A percentile compares a stretch with the other conserved stretches of the same genome.
Conservation (phyloP, 53 echinoderm and acorn worm genomes). For the Echinometra lucunter region DNA sequence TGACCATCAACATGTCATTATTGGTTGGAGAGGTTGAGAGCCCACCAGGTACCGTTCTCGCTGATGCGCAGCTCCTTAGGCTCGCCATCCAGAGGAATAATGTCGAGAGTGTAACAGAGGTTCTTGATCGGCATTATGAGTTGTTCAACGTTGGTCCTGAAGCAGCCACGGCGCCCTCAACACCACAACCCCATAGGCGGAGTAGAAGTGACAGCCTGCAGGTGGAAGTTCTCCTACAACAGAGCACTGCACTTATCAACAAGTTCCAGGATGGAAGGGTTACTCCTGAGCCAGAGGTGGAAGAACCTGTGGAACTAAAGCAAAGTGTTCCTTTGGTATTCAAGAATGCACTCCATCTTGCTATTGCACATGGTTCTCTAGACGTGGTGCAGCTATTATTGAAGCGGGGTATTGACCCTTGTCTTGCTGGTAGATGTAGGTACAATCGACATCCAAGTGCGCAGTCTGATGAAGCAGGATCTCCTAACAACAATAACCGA, state of each 20-base stretch:
- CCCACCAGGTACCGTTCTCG: constrained; percentile 76
- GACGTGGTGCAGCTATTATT: constrained; percentile 87
- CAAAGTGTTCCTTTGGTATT: constrained; percentile 69
- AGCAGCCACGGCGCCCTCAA: constrained; percentile 55
- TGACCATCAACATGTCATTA: constrained; percentile 93
- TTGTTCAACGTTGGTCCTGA: constrained; percentile 62
- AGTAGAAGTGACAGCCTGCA: constrained; percentile 85
- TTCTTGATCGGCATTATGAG: constrained; percentile 73
- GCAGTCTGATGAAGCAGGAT: not conserved
- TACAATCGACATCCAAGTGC: not conserved
- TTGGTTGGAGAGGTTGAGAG: constrained; percentile 83
- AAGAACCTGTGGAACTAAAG: constrained; percentile 22
- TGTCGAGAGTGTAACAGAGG: constrained; percentile 82
- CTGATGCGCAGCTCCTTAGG: constrained; percentile 75
- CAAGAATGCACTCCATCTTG: constrained; percentile 85
- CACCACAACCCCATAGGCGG: constrained; percentile 62
- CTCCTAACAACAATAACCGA: not conserved
- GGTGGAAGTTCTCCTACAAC: constrained; percentile 84
- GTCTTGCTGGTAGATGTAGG: constrained; percentile 20
- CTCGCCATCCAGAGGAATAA: constrained; percentile 86
- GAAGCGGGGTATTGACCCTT: constrained; percentile 85
- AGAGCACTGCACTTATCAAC: constrained; percentile 84
- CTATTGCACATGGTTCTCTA: constrained; percentile 84
- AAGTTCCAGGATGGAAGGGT: constrained; percentile 75
- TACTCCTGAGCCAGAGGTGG: constrained; percentile 60